Percentiles rank a stretch among this genome's conserved stretches.
These are phyloP conservation scores for Pachypanchax playfairii DNA, from an alignment of 2,113 vertebrate species.

Conservation along the genomic window DNA sequence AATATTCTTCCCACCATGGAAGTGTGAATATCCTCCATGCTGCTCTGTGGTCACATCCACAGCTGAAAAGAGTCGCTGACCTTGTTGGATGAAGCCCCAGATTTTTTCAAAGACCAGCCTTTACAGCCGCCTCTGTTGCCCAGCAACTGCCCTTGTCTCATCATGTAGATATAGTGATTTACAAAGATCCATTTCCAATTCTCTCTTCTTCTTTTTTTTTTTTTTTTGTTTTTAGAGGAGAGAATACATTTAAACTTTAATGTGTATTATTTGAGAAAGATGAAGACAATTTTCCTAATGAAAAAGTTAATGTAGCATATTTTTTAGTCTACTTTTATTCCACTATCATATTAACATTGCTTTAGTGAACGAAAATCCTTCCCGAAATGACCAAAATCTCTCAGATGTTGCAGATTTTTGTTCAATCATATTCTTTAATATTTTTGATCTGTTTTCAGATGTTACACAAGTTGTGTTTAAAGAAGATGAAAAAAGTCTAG, in stretches of 20 bases:
- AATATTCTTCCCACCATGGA: constrained; percentile 18
- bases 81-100: constrained; percentile 42
- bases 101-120: constrained; percentile 45
- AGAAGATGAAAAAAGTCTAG: no score
- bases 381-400: not conserved
- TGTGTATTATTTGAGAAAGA: not conserved
- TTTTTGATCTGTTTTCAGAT: not conserved
- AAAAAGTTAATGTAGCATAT: not conserved
- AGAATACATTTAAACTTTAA: constrained; percentile 12
- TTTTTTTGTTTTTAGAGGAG: not conserved
- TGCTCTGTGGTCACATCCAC: constrained; percentile 47
- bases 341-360: not conserved
- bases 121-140: constrained; percentile 49
- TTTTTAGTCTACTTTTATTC: not conserved
- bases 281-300: not conserved
- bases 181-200: constrained; percentile 4
- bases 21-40: constrained; percentile 21
- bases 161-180: constrained; percentile 15
- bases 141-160: constrained; percentile 52
- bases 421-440: not conserved
- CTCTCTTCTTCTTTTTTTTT: no score
- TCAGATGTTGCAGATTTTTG: not conserved
- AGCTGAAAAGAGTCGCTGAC: constrained; percentile 44
- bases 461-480: not conserved
- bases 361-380: not conserved